Conservation (phyloP, 2,797 vertebrate genomes). For the Lindbergichthys nudifrons region DNA sequence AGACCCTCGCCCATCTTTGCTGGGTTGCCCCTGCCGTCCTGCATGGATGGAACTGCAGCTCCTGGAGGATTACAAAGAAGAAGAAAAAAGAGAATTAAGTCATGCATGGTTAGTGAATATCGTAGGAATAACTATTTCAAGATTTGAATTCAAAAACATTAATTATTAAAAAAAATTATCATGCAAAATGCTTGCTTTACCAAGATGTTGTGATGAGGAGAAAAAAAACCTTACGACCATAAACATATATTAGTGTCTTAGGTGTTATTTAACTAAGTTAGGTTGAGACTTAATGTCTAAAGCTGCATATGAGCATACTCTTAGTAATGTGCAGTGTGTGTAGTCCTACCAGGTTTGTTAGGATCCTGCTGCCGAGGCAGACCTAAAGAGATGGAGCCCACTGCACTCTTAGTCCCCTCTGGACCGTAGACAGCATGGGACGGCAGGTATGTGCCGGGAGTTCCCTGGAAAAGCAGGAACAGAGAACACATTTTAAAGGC, state of each 20-base stretch:
- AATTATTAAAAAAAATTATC: neutral
- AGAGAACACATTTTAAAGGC: constrained; percentile 43
- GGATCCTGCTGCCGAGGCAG: constrained; percentile 95
- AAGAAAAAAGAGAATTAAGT: neutral
- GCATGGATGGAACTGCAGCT: constrained; percentile 83
- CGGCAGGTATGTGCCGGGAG: constrained; percentile 95
- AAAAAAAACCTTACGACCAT: neutral
- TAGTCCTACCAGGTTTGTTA: constrained; percentile 89
- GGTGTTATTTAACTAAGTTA: constrained; percentile 5
- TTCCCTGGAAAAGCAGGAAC: constrained; percentile 86
- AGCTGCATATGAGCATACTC: neutral
- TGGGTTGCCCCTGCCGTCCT: constrained; percentile 91
- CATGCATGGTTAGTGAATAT: neutral
- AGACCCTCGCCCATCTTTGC: constrained; percentile 89
- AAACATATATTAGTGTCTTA: neutral
- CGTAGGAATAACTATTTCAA: neutral
- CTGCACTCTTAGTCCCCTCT: constrained; percentile 91
- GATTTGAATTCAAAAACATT: neutral
- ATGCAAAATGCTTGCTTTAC: neutral
- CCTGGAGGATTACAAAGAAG: constrained; percentile 71
- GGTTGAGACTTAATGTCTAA: neutral
- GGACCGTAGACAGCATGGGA: constrained; percentile 91
- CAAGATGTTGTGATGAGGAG: constrained; percentile 1
- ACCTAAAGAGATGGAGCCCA: constrained; percentile 96
- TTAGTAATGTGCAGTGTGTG: constrained; percentile 4